Evolutionary conservation across 2,888 invertebrate genomes (phyloP), one percentile per base, ranked within the genome.

Genomic region (Drosophila bunnanda): DNA sequence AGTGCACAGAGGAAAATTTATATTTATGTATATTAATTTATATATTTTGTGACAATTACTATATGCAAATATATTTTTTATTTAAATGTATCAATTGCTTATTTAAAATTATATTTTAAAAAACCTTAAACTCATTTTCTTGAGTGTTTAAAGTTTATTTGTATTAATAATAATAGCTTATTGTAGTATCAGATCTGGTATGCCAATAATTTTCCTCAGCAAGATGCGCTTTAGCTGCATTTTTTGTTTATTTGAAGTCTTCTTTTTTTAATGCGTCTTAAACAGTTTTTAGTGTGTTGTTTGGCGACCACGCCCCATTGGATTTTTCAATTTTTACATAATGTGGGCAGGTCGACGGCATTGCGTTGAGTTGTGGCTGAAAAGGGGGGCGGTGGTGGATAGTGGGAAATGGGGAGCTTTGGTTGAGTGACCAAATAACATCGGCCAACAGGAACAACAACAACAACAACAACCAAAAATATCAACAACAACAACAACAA

Each of bases 341-440:
- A 80, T 75, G 61, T 76, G 70, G 68, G 71, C 75, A 74, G 73
- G 50, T 58, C 58, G 64, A 44, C 74, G 69, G 53, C 58, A 55
- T 50, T 36, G 53, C 50, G 52, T 52, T 44, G 43, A 17, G 34
- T 32, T 32, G 48, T 15, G 17, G 58, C 17, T 13, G 1, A 3
- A 46, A 59, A 2, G 9, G 9, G 32, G 48, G 53, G 53, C 41
- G 32, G 68, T 57, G 55, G 65, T 58, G 75, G 44, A 20, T 17
- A 43, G 17, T 32, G 52, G 68, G 46, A 65, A 43, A 55, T 46
- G 20, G 65, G 78, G 76, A 83, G 84, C 86, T 88, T 75, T 82
- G 82, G 79, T 84, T 83, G 83, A 81, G 76, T 82, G 73, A 66
- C 78, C 76, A 83, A 80, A 78, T 73, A 66, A 60, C 72, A 73